Evolutionary conservation across 2,113 vertebrate genomes (phyloP).

Genomic region (Turdus rufiventris): DNA sequence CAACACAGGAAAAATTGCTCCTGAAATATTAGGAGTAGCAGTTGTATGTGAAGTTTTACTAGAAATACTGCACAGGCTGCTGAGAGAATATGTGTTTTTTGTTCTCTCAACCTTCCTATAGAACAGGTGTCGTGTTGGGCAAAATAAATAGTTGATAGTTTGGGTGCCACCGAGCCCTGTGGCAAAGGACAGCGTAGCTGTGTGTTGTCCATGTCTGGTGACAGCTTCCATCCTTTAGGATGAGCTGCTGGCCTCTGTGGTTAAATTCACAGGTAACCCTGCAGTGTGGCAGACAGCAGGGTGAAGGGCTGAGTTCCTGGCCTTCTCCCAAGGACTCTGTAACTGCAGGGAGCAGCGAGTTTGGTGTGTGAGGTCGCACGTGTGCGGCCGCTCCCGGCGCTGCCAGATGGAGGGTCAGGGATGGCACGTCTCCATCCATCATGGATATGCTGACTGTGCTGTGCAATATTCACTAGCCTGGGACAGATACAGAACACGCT

Average conservation of each 20-base stretch:
- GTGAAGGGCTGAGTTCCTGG: background rate
- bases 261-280: background rate
- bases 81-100: background rate
- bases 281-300: background rate
- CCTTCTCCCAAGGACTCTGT: background rate
- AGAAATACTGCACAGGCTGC: background rate
- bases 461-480: background rate
- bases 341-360: background rate
- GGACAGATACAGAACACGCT: background rate
- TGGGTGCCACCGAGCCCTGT: background rate
- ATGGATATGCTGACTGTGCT: background rate
- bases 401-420: background rate
- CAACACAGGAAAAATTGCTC: background rate
- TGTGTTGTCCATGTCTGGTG: background rate
- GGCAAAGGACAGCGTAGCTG: fast-evolving
- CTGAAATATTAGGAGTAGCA: background rate
- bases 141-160: background rate
- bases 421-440: fast-evolving
- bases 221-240: background rate
- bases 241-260: background rate
- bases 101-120: background rate
- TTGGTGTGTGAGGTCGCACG: fast-evolving
- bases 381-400: fast-evolving
- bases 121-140: fast-evolving
- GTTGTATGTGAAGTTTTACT: background rate